Evolutionary conservation across 2,888 invertebrate species (phyloP), one percentile per base, ranked within the genome.

Genomic region (Halictus ligatus): DNA sequence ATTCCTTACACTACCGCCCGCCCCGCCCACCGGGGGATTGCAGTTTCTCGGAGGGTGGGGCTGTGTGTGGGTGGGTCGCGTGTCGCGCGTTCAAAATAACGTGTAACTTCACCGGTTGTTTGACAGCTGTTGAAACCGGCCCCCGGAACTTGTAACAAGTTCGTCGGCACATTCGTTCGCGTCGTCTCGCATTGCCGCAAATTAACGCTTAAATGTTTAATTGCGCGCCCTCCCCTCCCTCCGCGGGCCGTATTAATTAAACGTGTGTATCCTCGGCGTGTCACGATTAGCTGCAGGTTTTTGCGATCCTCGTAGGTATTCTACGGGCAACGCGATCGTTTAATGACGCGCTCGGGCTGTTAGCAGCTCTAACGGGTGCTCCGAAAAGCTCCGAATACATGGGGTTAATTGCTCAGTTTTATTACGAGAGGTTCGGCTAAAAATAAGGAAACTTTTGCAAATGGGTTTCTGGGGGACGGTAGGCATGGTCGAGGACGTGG

Each of bases 201-300:
- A 82, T 85, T 85, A 80, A 82, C 74, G 71, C 48, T 67, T 85
- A 80, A 82, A 87, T 75, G 85, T 82, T 87, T 87, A 85, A 87
- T 85, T 80, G 74, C 79, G 29, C 25, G n/a, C n/a, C n/a, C n/a
- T n/a, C n/a, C n/a, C n/a, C n/a, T n/a, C n/a, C 80, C 54, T 46
- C 29, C 46, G 82, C 64, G n/a, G 1, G 7, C 29, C 15, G 15
- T 13, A 12, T 1, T 60, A 25, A 60, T 25, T 60, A 25, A 60
- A 13, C 25, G 25, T 13, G 15, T 13, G 60, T 25, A 60, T 60
- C 60, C 4, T 2, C 6, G 60, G 13, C 60, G 6, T 15, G 60
- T 60, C 13, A 4, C 25, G 25, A 25, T 25, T 60, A 60, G 25
- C 6, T 25, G 60, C 2, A 60, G 5, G 1, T 60, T 60, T 60